A percentile compares a stretch with the other conserved stretches of the same genome.
Evolutionary conservation across 2,113 vertebrate genomes (phyloP).

Genomic region (Callopanchax toddi): DNA sequence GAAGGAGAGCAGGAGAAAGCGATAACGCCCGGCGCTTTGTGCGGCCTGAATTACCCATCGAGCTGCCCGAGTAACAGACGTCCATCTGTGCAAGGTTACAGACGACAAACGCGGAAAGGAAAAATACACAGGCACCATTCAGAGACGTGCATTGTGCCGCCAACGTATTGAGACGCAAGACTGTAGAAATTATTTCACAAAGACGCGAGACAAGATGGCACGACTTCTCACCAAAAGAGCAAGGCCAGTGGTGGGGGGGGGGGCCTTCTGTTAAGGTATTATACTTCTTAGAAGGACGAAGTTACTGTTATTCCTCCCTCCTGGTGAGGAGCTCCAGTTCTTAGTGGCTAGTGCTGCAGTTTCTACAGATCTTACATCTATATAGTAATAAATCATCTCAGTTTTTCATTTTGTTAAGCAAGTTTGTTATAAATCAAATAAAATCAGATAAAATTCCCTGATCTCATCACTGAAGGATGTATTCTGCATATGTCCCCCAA

Average conservation of each 20-base stretch:
- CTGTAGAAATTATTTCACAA: constrained; percentile 42
- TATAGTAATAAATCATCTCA: no score
- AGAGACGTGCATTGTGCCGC: constrained; percentile 61
- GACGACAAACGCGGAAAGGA: constrained; percentile 24
- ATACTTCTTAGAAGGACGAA: no score
- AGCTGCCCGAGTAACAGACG: constrained; percentile 9
- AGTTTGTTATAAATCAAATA: no score
- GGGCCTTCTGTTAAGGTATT: no score
- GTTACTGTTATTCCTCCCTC: constrained; percentile 41
- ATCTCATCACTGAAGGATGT: no score
- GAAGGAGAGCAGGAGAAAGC: constrained; percentile 69
- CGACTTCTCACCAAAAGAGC: constrained; percentile 26
- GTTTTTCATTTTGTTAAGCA: no score
- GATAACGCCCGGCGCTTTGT: constrained; percentile 59
- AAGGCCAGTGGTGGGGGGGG: constrained; percentile 12
- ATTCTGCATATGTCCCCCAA: no score
- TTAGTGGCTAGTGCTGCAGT: no score
- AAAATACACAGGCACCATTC: constrained; percentile 52
- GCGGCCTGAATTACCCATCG: constrained; percentile 45
- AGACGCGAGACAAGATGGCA: constrained; percentile 51
- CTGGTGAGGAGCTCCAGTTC: constrained; percentile 1
- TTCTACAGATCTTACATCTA: no score
- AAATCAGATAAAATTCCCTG: no score
- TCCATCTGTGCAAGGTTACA: constrained; percentile 67
- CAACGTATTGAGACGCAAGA: constrained; percentile 62